phyloP scores from a whole-genome alignment of 2,888 invertebrate species.

The Reticulitermes lucifugus region DNA sequence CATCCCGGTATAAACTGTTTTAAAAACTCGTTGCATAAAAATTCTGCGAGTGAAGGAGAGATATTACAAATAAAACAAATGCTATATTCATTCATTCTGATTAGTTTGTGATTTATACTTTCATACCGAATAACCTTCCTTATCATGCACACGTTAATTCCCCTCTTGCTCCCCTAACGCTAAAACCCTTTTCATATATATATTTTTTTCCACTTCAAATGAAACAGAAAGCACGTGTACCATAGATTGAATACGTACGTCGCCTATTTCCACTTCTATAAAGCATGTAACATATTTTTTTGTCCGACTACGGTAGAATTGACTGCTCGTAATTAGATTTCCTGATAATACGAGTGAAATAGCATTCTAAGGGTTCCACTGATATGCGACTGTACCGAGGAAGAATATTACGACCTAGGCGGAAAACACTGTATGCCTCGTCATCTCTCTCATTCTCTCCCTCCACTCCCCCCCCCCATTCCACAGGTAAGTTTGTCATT shows the following conservation, averaged over 20 bases:
- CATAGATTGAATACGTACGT: not conserved
- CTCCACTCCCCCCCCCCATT: not conserved
- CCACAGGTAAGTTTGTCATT: not conserved
- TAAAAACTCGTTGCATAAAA: not conserved
- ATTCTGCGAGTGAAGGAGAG: not conserved
- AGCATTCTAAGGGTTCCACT: not conserved
- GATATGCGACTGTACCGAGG: not conserved
- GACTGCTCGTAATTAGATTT: conserved; percentile 32
- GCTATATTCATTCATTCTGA: not conserved
- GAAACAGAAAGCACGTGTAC: conserved; percentile 7
- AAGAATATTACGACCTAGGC: not conserved
- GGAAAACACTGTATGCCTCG: not conserved
- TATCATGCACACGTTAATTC: not conserved
- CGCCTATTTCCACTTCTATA: not conserved
- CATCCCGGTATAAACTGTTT: too few species aligned
- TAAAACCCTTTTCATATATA: not conserved
- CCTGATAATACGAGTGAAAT: conserved; percentile 33
- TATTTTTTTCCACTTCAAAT: not conserved
- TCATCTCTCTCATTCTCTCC: not conserved
- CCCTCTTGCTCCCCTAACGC: too few species aligned
- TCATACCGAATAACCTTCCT: not conserved
- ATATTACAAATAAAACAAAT: not conserved
- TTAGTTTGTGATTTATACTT: not conserved
- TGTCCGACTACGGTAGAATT: conserved; percentile 3
- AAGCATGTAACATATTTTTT: conserved; percentile 1